Conservation (phyloP, 2,888 invertebrate species). For the Flexamia atlantica region DNA sequence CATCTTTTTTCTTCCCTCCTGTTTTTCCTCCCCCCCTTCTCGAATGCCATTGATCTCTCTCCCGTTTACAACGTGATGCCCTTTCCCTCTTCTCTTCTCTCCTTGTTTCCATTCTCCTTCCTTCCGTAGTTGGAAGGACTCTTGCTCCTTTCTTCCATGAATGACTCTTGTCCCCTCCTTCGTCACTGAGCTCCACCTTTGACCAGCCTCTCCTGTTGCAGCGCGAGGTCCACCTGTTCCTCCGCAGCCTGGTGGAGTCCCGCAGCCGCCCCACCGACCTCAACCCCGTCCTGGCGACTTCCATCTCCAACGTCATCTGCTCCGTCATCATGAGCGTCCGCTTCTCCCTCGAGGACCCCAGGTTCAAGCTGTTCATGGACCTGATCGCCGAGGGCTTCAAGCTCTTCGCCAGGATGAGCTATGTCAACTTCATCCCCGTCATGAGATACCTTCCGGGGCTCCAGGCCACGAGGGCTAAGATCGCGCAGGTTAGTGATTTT, state of each 20-base stretch:
- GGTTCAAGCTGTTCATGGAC: constrained; percentile 88
- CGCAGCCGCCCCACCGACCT: constrained; percentile 85
- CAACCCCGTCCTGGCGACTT: constrained; percentile 86
- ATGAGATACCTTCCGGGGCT: constrained; percentile 81
- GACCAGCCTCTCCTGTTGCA: constrained; percentile 71
- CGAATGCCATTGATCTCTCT: no score
- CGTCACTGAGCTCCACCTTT: no score
- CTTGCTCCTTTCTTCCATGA: no score
- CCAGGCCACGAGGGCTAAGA: constrained; percentile 77
- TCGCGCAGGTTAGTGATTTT: constrained; percentile 77
- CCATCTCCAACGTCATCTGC: constrained; percentile 94
- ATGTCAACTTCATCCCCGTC: constrained; percentile 90
- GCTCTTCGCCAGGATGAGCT: constrained; percentile 89
- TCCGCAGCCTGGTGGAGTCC: constrained; percentile 81
- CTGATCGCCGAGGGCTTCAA: constrained; percentile 96
- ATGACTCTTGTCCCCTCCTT: no score
- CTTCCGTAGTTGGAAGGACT: no score
- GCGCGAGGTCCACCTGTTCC: constrained; percentile 87
- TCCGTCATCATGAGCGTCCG: constrained; percentile 93
- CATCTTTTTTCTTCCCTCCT: no score
- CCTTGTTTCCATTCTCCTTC: no score
- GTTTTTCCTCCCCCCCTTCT: no score
- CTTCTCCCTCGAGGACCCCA: constrained; percentile 86
- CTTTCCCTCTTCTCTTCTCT: no score
- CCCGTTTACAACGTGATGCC: no score